Conservation (phyloP, 1,140 invertebrate genomes). For the Drosophila truncata region DNA sequence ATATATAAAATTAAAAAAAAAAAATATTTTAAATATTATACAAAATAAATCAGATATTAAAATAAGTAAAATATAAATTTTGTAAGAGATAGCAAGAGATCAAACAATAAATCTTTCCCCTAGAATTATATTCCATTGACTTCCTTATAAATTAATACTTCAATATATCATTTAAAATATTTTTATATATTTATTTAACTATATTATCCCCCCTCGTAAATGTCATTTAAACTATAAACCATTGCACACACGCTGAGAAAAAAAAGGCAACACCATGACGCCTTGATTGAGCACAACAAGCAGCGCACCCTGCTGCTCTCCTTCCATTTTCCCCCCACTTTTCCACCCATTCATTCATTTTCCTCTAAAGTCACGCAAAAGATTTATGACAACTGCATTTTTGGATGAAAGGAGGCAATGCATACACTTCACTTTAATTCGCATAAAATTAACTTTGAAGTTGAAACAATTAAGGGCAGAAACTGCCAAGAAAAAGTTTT, state of each 20-base stretch:
- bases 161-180: neutral
- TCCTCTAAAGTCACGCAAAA: neutral
- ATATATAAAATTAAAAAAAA: neutral
- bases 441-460: slow-evolving; percentile 61
- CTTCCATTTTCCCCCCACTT: neutral
- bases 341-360: slow-evolving; percentile 7
- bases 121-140: too few species aligned
- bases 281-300: slow-evolving; percentile 29
- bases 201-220: neutral
- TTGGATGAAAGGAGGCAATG: slow-evolving; percentile 16
- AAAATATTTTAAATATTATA: neutral
- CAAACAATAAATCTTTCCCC: too few species aligned
- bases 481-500: slow-evolving; percentile 32
- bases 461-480: slow-evolving; percentile 50
- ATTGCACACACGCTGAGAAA: slow-evolving; percentile 11
- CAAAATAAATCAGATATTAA: neutral
- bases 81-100: too few species aligned
- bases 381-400: slow-evolving; percentile 37
- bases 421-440: slow-evolving; percentile 47
- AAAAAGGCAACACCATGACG: slow-evolving; percentile 22
- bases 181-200: neutral
- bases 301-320: neutral
- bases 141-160: neutral
- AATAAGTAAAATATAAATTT: neutral
- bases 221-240: slow-evolving; percentile 35